These are phyloP conservation scores for Labroides dimidiatus DNA, from an alignment of 2,797 vertebrate species.

Conservation along the genomic window DNA sequence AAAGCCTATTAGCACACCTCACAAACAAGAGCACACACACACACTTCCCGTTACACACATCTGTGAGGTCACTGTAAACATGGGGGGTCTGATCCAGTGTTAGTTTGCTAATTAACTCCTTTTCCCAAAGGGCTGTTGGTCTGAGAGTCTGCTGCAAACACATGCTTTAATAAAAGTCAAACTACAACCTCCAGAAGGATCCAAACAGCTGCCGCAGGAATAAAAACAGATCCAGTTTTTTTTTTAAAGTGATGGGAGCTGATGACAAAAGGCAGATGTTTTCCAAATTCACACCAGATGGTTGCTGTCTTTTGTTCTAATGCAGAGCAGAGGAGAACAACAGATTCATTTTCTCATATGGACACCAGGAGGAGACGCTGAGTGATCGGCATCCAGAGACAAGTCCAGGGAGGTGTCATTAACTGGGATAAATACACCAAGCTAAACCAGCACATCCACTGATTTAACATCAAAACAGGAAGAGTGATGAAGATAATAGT, in stretches of 20 bases:
- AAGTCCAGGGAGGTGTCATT: neutral
- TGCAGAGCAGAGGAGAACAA: neutral
- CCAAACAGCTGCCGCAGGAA: neutral
- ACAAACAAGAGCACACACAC: too few species aligned
- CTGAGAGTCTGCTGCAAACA: neutral
- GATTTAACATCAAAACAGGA: too few species aligned
- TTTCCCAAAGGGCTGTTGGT: conserved; percentile 23
- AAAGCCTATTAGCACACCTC: too few species aligned
- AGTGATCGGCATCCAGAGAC: neutral
- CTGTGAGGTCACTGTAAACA: conserved; percentile 35
- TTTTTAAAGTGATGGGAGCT: neutral
- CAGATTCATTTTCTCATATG: neutral
- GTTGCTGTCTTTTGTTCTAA: neutral
- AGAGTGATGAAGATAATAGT: too few species aligned
- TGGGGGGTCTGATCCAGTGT: neutral
- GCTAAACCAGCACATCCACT: too few species aligned
- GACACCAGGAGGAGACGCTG: neutral
- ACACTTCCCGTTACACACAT: conserved; percentile 38
- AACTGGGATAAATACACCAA: too few species aligned
- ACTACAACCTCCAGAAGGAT: neutral
- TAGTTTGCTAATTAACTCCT: conserved; percentile 34
- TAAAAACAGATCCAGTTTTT: neutral
- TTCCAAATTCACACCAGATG: neutral
- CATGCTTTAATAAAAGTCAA: neutral
- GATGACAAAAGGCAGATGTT: neutral